Percentiles rank a stretch among this genome's conserved stretches.
Conservation (phyloP, 2,797 vertebrate genomes). For the Acipenser ruthenus region DNA sequence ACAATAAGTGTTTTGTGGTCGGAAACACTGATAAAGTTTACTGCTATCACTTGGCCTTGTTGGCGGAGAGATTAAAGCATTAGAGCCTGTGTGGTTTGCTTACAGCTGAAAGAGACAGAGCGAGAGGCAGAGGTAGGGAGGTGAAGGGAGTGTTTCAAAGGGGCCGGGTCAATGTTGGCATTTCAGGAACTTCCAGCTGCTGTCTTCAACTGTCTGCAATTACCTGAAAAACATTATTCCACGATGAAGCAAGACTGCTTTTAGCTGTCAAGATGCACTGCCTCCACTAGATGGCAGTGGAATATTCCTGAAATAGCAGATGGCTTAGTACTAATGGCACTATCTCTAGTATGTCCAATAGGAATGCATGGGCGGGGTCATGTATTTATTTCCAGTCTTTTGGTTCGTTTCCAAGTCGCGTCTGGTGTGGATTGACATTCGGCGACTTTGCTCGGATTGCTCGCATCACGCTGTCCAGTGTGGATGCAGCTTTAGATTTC, state of each 20-base stretch:
- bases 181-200: conserved; percentile 35
- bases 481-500: too few species aligned
- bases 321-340: background rate
- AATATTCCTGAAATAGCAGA: conserved; percentile 11
- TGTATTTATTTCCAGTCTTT: too few species aligned
- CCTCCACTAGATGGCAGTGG: conserved; percentile 43
- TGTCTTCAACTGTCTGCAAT: conserved; percentile 27
- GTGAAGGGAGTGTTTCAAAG: conserved; percentile 12
- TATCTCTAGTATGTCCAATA: too few species aligned
- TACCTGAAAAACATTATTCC: conserved; percentile 13
- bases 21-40: conserved; percentile 42
- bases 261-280: background rate
- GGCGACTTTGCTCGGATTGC: too few species aligned
- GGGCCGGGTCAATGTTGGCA: conserved; percentile 45
- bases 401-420: background rate
- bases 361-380: too few species aligned
- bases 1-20: conserved; percentile 54
- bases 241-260: conserved; percentile 8
- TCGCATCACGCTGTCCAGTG: too few species aligned
- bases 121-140: conserved; percentile 26
- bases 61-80: conserved; percentile 46
- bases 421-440: too few species aligned
- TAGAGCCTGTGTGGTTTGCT: conserved; percentile 45
- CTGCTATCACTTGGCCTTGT: conserved; percentile 36
- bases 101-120: conserved; percentile 53